Base-by-base conservation (phyloP, 64 coral and sea anemone genomes). In the Stylophora pistillata region DNA sequence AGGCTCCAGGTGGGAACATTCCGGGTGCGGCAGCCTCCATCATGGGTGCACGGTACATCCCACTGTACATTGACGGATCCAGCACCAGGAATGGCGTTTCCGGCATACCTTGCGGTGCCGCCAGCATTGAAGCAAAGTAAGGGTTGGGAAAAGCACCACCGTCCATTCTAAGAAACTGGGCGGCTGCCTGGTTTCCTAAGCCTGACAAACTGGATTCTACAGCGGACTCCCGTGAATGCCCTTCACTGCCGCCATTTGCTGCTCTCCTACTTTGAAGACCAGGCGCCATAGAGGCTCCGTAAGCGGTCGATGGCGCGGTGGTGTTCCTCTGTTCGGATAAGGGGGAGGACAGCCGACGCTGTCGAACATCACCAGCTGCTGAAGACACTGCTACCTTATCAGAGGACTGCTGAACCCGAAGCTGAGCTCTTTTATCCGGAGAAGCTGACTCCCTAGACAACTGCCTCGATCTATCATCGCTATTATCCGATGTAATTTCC, bases 401-500 rank as follows among this genome's bases (percentile, higher is more conserved):
- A 1, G 80, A 84, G 18, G 80, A 70, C 27, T 84, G 80, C n/a
- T 32, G 18, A 27, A 70, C 5, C 27, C 80, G 80, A 84, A 69
- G 61, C 53, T 84, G 80, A 52, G 62, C 61, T 65, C 61, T 32
- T 70, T 84, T 84, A 26, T 70, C 80, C 17, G 80, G 61, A 25
- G 80, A 82, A 53, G 23, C 18, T 34, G 79, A 23, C 37, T 84
- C 80, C 0, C 62, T 41, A 0, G 60, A 23, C 23, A 1, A 32
- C 3, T 37, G 80, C 47, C 80, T 84, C 30, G 60, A 3, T 84
- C 58, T 23, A 15, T 84, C 80, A 2, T 93, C 91, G 15, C 89
- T 88, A 17, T 93, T 86, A 20, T 93, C 91, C 20, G 91, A 88
- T 65, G 86, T 83, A 25, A 72, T 76, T 32, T 88, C 70, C 55